Evolutionary conservation across 1,140 invertebrate genomes (phyloP), one percentile per base, ranked within the genome.

Genomic region (Calliphora vicina): DNA sequence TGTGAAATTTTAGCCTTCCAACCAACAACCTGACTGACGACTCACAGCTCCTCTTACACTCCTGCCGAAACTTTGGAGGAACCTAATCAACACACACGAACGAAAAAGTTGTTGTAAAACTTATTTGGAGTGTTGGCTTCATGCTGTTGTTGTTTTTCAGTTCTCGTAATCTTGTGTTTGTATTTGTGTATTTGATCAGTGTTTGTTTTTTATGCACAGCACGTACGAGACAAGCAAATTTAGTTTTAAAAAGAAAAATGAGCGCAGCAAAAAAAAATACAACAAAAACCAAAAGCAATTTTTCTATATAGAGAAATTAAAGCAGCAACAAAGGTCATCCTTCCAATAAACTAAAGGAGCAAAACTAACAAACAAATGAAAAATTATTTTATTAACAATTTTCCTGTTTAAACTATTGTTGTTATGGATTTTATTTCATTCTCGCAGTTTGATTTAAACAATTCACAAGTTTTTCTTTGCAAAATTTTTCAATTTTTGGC

Each of bases 141-240:
- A 0, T 57, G 50, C n/a, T 17, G 25, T 15, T 20, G 72, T 20
- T 74, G 72, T 35, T 45, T n/a, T 29, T 23, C 12, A 15, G 12
- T 50, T 6, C 45, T 50, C 17, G 12, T 50, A 17, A 17, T 50
- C 12, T 13, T n/a, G 4, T 50, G 20, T 67, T 20, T 67, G 20
- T 67, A 23, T 67, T 67, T 20, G 61, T 67, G 61, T 67, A 23
- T 67, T 67, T 20, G 61, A 67, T 67, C 20, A 67, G 25, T 67
- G 57, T 84, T 86, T 86, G 86, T 88, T 88, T 85, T 86, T 88
- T 88, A 88, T 88, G 87, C 87, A 83, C 86, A 87, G 88, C 87
- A 88, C 87, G 87, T 88, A 87, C 87, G 86, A 88, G 87, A 88
- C 87, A 88, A 88, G 87, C 87, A 88, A 88, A 88, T 88, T 88